Evolutionary conservation across 2,888 invertebrate genomes (phyloP), one percentile per base, ranked within the genome.

Genomic region (Orthosia incerta): DNA sequence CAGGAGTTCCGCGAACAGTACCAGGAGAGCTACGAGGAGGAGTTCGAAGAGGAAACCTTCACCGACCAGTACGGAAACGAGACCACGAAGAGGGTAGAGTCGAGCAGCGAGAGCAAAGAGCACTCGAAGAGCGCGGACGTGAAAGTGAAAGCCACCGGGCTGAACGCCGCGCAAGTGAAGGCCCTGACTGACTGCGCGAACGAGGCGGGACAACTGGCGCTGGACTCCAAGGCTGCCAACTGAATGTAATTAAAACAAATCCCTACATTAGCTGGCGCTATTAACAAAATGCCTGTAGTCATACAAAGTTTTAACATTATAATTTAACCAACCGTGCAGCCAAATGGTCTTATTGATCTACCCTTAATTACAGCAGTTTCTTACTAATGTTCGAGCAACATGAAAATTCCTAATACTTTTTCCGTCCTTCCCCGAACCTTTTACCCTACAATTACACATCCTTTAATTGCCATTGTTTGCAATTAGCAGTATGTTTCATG

Each of bases 121-220:
- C 96, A 96, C 82, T 94, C 95, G 53, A 95, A 93, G 85, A 96
- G 96, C 74, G 96, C 96, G 46, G 96, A 96, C 78, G 96, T 96
- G 4, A 85, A 94, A 89, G 96, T 96, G 9, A 96, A 96, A 81
- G 96, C 96, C 12, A 89, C 94, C 12, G 96, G 96, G 31, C 89
- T 96, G 45, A 96, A 95, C 78, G 89, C 95, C 2, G 93, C 94
- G 69, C 96, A 96, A 92, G 92, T 95, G 53, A 93, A 96, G 87
- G 96, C 96, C 11, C 93, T 96, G 48, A 96, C 96, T 12, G 96
- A 96, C 85, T 95, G 96, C 86, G 96, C 96, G 13, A 96, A 94
- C 80, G 88, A 96, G 85, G 96, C 96, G 65, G 96, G 96, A 82
- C 95, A 96, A 75, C 93, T 96, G 80, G 96, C 96, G 61, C 94